phyloP scores from a whole-genome alignment of 2,888 invertebrate species.

The Stictocephala bisonia region DNA sequence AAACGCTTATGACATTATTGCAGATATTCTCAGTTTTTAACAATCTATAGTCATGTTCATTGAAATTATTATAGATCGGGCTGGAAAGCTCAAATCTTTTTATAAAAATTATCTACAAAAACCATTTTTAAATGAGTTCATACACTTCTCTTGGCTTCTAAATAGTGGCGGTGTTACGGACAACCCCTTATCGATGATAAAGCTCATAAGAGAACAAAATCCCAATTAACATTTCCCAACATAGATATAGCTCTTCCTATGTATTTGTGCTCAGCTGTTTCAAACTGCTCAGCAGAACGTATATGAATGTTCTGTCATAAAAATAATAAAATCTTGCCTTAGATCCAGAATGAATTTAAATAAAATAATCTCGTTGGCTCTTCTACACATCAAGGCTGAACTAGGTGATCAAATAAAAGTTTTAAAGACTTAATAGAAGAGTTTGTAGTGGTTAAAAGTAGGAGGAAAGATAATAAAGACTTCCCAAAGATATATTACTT shows the following conservation, averaged over 20 bases:
- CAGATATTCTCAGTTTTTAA: conserved; percentile 5
- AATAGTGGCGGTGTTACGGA: no score
- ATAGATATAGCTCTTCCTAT: neutral
- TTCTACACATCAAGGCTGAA: no score
- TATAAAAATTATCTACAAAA: conserved; percentile 36
- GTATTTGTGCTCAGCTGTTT: no score
- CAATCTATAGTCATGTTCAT: no score
- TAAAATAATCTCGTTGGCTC: no score
- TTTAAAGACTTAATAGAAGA: conserved; percentile 6
- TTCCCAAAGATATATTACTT: neutral
- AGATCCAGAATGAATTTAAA: conserved; percentile 16
- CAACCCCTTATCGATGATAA: conserved; percentile 26
- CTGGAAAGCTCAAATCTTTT: conserved; percentile 27
- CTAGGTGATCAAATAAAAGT: conserved; percentile 28
- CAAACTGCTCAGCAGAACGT: no score
- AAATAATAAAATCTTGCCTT: neutral
- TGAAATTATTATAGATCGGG: conserved; percentile 27
- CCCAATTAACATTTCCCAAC: conserved; percentile 36
- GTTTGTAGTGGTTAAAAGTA: conserved; percentile 4
- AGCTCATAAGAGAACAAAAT: conserved; percentile 18
- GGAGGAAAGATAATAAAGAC: neutral
- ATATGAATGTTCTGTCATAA: no score
- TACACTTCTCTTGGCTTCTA: no score
- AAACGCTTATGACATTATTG: conserved; percentile 1
- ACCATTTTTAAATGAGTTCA: conserved; percentile 25